These are phyloP conservation scores for Sebastes diploproa DNA, from an alignment of 2,797 vertebrate species.

Conservation along the genomic window DNA sequence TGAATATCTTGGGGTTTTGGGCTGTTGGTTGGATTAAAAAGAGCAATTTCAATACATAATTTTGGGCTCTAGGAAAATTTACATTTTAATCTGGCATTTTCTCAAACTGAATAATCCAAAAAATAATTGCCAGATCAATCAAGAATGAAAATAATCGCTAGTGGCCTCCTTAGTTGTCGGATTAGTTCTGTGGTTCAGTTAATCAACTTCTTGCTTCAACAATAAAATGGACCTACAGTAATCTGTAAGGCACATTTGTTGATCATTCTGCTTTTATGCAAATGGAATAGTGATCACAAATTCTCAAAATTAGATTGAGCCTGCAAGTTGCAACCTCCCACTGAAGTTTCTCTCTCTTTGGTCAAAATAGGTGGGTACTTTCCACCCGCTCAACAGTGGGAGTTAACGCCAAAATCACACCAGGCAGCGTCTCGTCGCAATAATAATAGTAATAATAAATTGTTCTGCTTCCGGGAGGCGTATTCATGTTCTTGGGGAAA, in stretches of 20 bases:
- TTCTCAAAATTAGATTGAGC: not conserved
- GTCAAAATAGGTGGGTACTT: not conserved
- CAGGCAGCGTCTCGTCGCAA: no score
- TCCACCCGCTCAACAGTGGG: not conserved
- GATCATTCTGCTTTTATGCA: not conserved
- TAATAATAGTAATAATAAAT: no score
- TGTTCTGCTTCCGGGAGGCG: no score
- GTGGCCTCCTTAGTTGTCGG: not conserved
- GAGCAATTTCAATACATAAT: not conserved
- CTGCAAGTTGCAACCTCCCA: not conserved
- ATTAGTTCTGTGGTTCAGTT: not conserved
- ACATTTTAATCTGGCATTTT: not conserved
- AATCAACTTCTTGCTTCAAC: not conserved
- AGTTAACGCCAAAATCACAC: no score
- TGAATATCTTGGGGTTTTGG: no score
- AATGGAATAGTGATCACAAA: not conserved
- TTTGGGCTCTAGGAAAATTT: fast-evolving
- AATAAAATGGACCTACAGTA: not conserved
- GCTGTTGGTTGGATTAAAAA: not conserved
- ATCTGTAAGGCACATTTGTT: not conserved
- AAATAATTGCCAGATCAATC: not conserved
- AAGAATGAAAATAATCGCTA: not conserved
- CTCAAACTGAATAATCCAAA: not conserved
- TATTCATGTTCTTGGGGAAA: no score
- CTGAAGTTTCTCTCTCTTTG: not conserved